Percentiles rank a stretch among this genome's conserved stretches.
phyloP scores from a whole-genome alignment of 2,797 vertebrate species.

The Sorex maritimensis region DNA sequence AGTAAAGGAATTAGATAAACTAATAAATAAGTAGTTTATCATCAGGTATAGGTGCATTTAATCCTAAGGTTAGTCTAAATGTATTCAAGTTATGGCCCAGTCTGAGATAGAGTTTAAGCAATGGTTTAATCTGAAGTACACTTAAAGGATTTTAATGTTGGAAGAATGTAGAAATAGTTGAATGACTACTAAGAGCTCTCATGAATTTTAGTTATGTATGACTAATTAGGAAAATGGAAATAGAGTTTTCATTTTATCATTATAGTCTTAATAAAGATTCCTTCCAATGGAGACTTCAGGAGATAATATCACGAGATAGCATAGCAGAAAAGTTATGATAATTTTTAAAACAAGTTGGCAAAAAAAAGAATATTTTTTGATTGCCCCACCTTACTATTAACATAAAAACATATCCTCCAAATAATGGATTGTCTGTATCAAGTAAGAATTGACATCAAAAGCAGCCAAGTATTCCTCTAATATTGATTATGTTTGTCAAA shows the following conservation, averaged over 20 bases:
- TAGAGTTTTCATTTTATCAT: background rate
- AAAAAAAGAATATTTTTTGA: slow-evolving; percentile 54
- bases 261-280: background rate
- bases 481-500: slow-evolving; percentile 85
- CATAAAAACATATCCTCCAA: slow-evolving; percentile 30
- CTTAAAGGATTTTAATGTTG: background rate
- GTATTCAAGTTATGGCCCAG: background rate
- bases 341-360: slow-evolving; percentile 13
- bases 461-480: background rate
- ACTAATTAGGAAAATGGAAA: background rate
- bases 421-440: background rate
- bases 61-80: background rate
- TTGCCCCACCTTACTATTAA: background rate
- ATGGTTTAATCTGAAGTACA: background rate
- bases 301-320: background rate
- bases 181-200: background rate
- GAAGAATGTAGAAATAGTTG: slow-evolving; percentile 16
- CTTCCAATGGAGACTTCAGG: background rate
- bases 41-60: background rate
- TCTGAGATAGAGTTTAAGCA: background rate
- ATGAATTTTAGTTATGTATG: background rate
- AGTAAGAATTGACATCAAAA: slow-evolving; percentile 37
- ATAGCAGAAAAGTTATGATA: slow-evolving; percentile 37
- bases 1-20: background rate
- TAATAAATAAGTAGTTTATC: background rate